Evolutionary conservation across 1,140 invertebrate genomes (phyloP).

Genomic region (Cotesia glomerata): DNA sequence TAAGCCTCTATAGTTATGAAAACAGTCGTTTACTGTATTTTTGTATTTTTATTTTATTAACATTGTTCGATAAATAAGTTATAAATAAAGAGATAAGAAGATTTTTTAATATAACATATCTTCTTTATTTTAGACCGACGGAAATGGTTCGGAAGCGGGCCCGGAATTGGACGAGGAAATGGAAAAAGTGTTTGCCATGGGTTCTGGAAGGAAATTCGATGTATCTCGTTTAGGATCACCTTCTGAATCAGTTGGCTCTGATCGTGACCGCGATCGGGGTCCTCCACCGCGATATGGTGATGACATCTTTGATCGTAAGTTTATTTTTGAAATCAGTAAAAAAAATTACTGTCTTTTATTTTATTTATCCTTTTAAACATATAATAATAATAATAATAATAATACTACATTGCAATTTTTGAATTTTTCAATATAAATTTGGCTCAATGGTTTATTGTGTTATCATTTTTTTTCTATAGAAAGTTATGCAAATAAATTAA

Average conservation of each 20-base stretch:
- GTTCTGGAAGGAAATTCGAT: slow-evolving; percentile 68
- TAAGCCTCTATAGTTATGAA: too few relatives aligned
- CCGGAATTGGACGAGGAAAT: slow-evolving; percentile 78
- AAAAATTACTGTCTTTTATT: too few relatives aligned
- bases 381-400: too few relatives aligned
- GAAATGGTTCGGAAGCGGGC: slow-evolving; percentile 69
- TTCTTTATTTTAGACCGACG: slow-evolving; percentile 53
- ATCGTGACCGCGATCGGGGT: slow-evolving; percentile 61
- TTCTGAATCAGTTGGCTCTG: slow-evolving; percentile 61
- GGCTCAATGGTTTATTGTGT: too few relatives aligned
- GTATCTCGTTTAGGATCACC: slow-evolving; percentile 66
- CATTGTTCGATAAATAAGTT: neutral
- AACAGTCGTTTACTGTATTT: too few relatives aligned
- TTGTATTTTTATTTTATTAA: too few relatives aligned
- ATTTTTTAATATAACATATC: neutral
- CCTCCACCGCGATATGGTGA: slow-evolving; percentile 63
- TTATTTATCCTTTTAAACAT: too few relatives aligned
- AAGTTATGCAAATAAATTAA: too few relatives aligned
- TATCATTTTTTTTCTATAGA: too few relatives aligned
- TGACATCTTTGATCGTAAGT: slow-evolving; percentile 64
- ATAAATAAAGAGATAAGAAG: neutral
- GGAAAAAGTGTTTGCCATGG: slow-evolving; percentile 76
- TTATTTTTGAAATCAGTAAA: neutral
- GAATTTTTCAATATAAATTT: too few relatives aligned
- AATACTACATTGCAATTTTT: too few relatives aligned